Evolutionary conservation across 1,140 invertebrate species (phyloP).

Genomic region (Diabrotica virgifera): DNA sequence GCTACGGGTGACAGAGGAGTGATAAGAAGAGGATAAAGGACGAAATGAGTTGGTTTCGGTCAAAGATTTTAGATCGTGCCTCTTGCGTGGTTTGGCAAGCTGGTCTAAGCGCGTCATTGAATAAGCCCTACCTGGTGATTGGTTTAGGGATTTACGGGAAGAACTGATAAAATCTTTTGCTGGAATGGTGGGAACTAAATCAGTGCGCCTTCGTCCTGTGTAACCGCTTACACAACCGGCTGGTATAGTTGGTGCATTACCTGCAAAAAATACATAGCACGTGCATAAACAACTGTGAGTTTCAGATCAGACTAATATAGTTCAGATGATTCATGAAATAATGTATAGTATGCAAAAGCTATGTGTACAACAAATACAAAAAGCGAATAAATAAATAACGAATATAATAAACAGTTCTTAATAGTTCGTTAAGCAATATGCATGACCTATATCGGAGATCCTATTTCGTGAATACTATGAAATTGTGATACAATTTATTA

Average conservation of each 20-base stretch:
- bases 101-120: slow-evolving; percentile 89
- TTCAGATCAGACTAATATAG: too few species aligned
- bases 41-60: slow-evolving; percentile 45
- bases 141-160: slow-evolving; percentile 58
- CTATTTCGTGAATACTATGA: too few species aligned
- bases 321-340: too few species aligned
- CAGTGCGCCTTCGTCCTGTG: slow-evolving; percentile 80
- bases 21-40: slow-evolving; percentile 34
- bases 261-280: slow-evolving; percentile 26
- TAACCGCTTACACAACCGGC: slow-evolving; percentile 60
- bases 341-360: too few species aligned
- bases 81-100: slow-evolving; percentile 69
- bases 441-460: too few species aligned
- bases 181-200: slow-evolving; percentile 85
- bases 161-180: slow-evolving; percentile 61
- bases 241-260: slow-evolving; percentile 39
- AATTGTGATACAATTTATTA: too few species aligned
- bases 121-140: slow-evolving; percentile 82
- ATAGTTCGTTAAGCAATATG: too few species aligned
- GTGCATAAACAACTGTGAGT: neutral
- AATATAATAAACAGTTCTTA: too few species aligned
- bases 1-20: slow-evolving; percentile 57
- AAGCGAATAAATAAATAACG: too few species aligned
- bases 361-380: too few species aligned
- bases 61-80: slow-evolving; percentile 55